phyloP scores from a whole-genome alignment of 2,888 invertebrate genomes.

The Eristalinus aeneus region DNA sequence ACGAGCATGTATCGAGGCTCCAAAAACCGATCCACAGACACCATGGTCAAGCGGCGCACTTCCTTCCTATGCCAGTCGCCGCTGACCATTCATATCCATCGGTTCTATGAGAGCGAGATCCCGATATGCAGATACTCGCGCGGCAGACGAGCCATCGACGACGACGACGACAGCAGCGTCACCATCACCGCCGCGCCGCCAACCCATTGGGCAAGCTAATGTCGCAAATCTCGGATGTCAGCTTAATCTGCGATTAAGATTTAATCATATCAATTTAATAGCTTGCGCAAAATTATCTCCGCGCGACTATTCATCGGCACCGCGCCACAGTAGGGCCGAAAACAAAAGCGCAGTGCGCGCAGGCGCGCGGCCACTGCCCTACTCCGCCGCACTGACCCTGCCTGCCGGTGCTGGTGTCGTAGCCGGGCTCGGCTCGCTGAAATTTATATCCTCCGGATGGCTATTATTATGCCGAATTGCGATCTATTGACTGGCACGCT shows the following conservation, averaged over 20 bases:
- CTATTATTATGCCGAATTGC: conserved; percentile 71
- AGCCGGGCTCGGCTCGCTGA: conserved; percentile 47
- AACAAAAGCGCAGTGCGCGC: conserved; percentile 49
- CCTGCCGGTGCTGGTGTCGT: conserved; percentile 3
- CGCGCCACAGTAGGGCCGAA: conserved; percentile 25
- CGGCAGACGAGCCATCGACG: conserved; percentile 5
- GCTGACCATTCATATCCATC: conserved; percentile 46
- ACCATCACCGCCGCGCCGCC: conserved; percentile 26
- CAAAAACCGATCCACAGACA: conserved; percentile 59
- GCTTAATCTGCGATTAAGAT: conserved; percentile 70
- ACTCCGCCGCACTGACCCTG: conserved; percentile 44
- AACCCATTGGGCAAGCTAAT: conserved; percentile 67
- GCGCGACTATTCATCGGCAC: conserved; percentile 68
- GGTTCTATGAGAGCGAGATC: conserved; percentile 61
- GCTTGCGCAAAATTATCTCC: conserved; percentile 68
- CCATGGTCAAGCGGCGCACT: conserved; percentile 46
- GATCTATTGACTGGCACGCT: conserved; percentile 64
- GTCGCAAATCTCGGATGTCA: conserved; percentile 70
- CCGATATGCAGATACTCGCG: conserved; percentile 58
- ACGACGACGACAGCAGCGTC: neutral
- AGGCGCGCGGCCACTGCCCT: conserved; percentile 10
- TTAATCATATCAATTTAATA: conserved; percentile 71
- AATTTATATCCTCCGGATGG: conserved; percentile 69
- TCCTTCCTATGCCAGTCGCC: conserved; percentile 23
- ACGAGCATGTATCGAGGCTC: conserved; percentile 20